Evolutionary conservation across 2,113 vertebrate genomes (phyloP).

Genomic region (Larimichthys crocea): DNA sequence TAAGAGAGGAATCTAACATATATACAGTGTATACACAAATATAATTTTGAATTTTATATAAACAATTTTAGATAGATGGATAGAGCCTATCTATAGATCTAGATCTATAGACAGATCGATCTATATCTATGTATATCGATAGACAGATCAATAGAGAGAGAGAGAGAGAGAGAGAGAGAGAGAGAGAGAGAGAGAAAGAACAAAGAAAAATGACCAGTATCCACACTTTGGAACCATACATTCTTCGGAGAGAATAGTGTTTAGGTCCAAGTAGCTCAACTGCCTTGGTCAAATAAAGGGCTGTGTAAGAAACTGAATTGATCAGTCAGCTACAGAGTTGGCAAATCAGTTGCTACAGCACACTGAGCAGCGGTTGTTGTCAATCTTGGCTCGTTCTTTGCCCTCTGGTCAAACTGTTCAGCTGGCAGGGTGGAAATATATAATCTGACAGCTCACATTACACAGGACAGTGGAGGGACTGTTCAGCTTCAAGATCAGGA

Average conservation of each 20-base stretch:
- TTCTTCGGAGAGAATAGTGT: not conserved
- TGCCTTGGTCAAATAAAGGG: slow-evolving; percentile 15
- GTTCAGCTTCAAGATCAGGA: slow-evolving; percentile 47
- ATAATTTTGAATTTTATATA: too few relatives aligned
- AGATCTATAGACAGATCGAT: too few relatives aligned
- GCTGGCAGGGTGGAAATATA: slow-evolving; percentile 67
- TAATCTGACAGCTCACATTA: slow-evolving; percentile 73
- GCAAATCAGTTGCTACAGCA: slow-evolving; percentile 49
- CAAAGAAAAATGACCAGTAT: too few relatives aligned
- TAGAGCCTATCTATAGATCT: too few relatives aligned
- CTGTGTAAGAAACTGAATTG: slow-evolving; percentile 19
- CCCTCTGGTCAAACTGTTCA: slow-evolving; percentile 66
- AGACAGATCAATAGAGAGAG: too few relatives aligned
- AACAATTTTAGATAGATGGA: too few relatives aligned
- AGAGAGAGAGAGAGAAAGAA: too few relatives aligned
- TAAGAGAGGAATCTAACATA: not conserved
- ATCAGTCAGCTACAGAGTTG: slow-evolving; percentile 48
- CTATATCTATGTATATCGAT: too few relatives aligned
- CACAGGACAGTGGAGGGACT: slow-evolving; percentile 51
- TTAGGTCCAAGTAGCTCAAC: not conserved
- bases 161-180: too few relatives aligned
- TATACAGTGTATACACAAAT: too few relatives aligned
- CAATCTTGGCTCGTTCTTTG: slow-evolving; percentile 49
- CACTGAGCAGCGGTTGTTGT: slow-evolving; percentile 52
- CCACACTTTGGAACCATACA: not conserved